Base-by-base conservation (phyloP, 2,797 vertebrate species). In the Microctenopoma steveboyesi region DNA sequence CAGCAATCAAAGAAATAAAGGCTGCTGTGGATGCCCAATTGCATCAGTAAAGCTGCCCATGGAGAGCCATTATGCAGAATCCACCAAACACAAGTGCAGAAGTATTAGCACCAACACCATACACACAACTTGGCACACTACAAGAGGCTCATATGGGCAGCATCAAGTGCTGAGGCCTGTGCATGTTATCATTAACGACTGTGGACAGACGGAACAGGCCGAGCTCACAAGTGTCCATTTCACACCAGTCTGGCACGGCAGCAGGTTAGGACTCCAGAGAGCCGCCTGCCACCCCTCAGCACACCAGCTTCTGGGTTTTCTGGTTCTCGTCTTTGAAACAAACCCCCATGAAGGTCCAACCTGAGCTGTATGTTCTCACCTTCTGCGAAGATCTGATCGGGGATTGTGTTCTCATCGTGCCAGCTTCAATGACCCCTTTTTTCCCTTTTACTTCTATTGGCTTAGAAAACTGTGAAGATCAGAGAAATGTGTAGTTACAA, bases 181-280 rank as follows among this genome's bases (percentile, higher is more conserved):
- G 71, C 74, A 70, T 90, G 86, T 89, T 90, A 88, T 89, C 87
- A 88, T 85, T 90, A 90, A 90, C 86, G 84, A 86, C 89, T 91
- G 89, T 86, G 78, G 90, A 91, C 90, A 90, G 89, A 87, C 58
- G 49, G 76, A 86, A 74, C 69, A 74, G 78, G 81, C 78, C 22
- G 33, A 83, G 83, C 72, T 69, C 88, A 88, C 89, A 87, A 92
- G 87, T 89, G 88, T 88, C 87, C 85, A 71, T 87, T 90, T 91
- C 86, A 86, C 86, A 84, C 68, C 74, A 74, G 78, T 54, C 78
- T 89, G 90, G 89, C 84, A 84, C 66, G 82, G 89, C 75, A 18
- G 67, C 37, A 50, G 78, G 84, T 69, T 46, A 39, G 76, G 79
- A 69, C 83, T 88, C 78, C 61, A 60, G 82, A 85, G 81, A 82